A percentile compares a stretch with the other conserved stretches of the same genome.
These are phyloP conservation scores for Apogon talboti DNA, from an alignment of 2,797 vertebrate species.

Conservation along the genomic window DNA sequence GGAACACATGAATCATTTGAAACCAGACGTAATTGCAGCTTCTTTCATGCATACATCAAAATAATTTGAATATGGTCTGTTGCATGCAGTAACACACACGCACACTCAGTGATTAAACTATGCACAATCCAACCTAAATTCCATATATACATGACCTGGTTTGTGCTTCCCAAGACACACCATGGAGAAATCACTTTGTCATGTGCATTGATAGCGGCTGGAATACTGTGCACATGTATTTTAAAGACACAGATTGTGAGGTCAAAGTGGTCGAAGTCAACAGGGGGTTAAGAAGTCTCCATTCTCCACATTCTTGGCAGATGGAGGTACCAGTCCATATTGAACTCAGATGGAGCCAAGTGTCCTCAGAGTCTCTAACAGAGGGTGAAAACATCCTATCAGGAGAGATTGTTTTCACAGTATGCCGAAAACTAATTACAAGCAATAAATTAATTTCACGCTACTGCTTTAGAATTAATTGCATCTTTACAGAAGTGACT, in stretches of 20 bases:
- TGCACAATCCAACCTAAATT: constrained; percentile 37
- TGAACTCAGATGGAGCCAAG: constrained; percentile 62
- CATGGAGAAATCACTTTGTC: constrained; percentile 21
- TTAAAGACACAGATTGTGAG: constrained; percentile 39
- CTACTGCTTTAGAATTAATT: constrained; percentile 84
- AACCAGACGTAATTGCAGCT: constrained; percentile 4
- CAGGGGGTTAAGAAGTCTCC: constrained; percentile 51
- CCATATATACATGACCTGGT: constrained; percentile 43
- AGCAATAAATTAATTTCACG: constrained; percentile 85
- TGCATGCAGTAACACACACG: constrained; percentile 2
- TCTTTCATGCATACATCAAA: constrained; percentile 6
- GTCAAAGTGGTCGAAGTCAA: constrained; percentile 50
- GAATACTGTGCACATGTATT: constrained; percentile 34
- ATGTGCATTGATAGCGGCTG: constrained; percentile 12
- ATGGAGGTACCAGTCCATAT: constrained; percentile 49
- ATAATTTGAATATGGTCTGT: constrained; percentile 13
- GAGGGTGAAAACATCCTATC: constrained; percentile 69
- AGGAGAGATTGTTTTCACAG: constrained; percentile 81
- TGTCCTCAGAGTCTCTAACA: constrained; percentile 66
- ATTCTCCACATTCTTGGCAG: constrained; percentile 51
- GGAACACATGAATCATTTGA: constrained; percentile 13
- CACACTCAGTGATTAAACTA: constrained; percentile 25
- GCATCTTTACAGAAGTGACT: constrained; percentile 77
- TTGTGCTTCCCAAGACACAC: constrained; percentile 31
- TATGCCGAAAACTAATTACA: constrained; percentile 83